phyloP scores from a whole-genome alignment of 2,888 invertebrate species.

The Zhengitettix transpicula region DNA sequence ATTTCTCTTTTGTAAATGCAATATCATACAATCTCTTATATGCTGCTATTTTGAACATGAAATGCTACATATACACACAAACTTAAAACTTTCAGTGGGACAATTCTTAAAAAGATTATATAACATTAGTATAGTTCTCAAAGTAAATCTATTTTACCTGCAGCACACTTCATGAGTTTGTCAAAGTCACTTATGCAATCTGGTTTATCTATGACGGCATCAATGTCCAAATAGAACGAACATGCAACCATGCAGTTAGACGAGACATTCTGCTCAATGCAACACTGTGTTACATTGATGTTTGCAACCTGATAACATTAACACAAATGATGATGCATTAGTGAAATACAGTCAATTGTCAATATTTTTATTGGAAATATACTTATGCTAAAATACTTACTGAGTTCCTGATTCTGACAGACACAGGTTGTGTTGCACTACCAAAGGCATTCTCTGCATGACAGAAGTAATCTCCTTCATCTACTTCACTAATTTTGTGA shows the following conservation, averaged over 20 bases:
- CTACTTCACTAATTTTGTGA: conserved; percentile 47
- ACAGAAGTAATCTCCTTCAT: conserved; percentile 69
- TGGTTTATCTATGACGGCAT: conserved; percentile 61
- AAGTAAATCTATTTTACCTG: conserved; percentile 30
- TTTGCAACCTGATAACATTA: conserved; percentile 29
- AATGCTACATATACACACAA: no score
- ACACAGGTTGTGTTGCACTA: conserved; percentile 50
- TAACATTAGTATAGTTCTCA: background rate
- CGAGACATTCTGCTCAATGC: conserved; percentile 62
- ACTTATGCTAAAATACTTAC: conserved; percentile 14
- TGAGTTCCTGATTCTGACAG: conserved; percentile 48
- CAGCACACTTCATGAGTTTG: conserved; percentile 73
- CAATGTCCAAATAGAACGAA: conserved; percentile 66
- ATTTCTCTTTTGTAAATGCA: no score
- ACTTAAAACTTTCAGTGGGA: no score
- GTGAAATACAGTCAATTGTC: background rate
- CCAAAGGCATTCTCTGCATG: conserved; percentile 75
- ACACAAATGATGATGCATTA: background rate
- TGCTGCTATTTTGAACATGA: no score
- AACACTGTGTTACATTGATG: conserved; percentile 65
- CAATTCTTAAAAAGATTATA: background rate
- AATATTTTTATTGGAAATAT: background rate
- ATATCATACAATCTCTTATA: no score
- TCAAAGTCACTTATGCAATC: conserved; percentile 71
- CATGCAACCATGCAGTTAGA: conserved; percentile 67